Conservation (phyloP, 2,113 vertebrate species). For the Bambusicola thoracicus region DNA sequence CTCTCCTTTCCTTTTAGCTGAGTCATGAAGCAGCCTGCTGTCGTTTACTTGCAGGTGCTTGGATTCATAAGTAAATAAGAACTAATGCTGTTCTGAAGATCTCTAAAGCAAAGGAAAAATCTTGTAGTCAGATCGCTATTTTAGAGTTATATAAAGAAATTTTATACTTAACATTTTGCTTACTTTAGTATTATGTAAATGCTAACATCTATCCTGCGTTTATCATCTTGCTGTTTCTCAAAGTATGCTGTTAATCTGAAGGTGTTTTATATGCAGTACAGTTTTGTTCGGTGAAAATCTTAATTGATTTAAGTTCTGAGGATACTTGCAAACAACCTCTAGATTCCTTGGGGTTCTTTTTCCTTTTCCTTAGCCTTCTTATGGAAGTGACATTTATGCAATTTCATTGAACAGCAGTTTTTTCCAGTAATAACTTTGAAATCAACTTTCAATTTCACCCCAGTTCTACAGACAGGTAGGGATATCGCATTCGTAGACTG, state of each 20-base stretch:
- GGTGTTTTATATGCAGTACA: not conserved
- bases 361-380: conserved; percentile 50
- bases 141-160: not conserved
- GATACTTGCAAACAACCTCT: conserved; percentile 16
- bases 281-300: not conserved
- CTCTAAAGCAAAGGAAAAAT: too few species aligned
- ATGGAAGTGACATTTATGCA: conserved; percentile 62
- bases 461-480: conserved; percentile 58
- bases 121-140: conserved; percentile 18
- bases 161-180: conserved; percentile 14
- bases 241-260: not conserved
- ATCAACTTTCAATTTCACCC: conserved; percentile 56
- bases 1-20: conserved; percentile 55
- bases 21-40: conserved; percentile 51
- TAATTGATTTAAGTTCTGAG: conserved; percentile 26
- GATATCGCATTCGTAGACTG: conserved; percentile 27
- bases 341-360: conserved; percentile 60
- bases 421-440: conserved; percentile 61
- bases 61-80: conserved; percentile 39
- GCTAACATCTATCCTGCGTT: not conserved
- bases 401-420: conserved; percentile 61
- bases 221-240: conserved; percentile 10
- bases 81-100: not conserved
- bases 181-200: not conserved
- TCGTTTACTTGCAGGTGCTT: conserved; percentile 61